Evolutionary conservation across 1,140 invertebrate species (phyloP).

Genomic region (Pogonognathellus flavescens): DNA sequence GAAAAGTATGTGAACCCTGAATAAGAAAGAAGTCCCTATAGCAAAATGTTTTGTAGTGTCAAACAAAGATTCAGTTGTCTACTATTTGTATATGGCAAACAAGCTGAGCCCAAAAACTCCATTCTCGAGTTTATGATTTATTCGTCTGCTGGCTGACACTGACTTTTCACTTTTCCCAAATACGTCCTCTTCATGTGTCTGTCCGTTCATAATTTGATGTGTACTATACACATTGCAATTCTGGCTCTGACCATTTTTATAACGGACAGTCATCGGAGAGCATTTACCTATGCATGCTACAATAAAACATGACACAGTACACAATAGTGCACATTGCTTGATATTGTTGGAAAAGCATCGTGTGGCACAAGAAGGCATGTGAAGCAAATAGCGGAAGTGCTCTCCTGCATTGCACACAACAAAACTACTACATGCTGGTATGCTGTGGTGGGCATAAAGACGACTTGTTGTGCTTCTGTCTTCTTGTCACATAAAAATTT

Average conservation of each 20-base stretch:
- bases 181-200: not conserved
- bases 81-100: not conserved
- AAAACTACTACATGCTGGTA: too few relatives aligned
- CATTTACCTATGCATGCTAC: constrained; percentile 26
- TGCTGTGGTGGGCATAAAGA: too few relatives aligned
- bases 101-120: not conserved
- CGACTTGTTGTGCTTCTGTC: not conserved
- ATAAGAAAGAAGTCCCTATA: too few relatives aligned
- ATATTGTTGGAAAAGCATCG: too few relatives aligned
- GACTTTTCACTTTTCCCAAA: constrained; percentile 16
- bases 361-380: too few relatives aligned
- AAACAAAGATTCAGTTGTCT: not conserved
- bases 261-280: constrained; percentile 20
- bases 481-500: constrained; percentile 31
- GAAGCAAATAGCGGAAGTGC: not conserved
- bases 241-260: not conserved
- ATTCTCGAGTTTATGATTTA: constrained; percentile 44
- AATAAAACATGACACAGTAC: too few relatives aligned
- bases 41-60: not conserved
- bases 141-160: constrained; percentile 30
- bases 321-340: too few relatives aligned
- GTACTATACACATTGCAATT: constrained; percentile 25
- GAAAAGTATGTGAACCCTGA: too few relatives aligned
- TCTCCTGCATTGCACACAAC: not conserved
- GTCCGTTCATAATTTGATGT: not conserved